Conservation (phyloP, 1,140 invertebrate genomes). For the Schlechtendalia chinensis region DNA sequence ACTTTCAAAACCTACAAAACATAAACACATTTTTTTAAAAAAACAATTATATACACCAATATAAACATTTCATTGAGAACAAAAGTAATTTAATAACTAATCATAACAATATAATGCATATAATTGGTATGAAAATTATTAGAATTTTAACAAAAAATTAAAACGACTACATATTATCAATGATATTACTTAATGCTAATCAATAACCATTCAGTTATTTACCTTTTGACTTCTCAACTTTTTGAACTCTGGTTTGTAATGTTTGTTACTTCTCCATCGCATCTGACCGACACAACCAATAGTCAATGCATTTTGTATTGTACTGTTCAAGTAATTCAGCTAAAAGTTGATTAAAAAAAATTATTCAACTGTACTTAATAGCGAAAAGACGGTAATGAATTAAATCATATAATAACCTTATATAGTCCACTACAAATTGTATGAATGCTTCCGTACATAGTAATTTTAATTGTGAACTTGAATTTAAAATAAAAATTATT, state of each 20-base stretch:
- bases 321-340: not conserved
- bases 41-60: too few relatives aligned
- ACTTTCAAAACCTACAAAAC: slow-evolving; percentile 53
- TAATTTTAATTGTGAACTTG: not conserved
- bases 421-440: not conserved
- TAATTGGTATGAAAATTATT: too few relatives aligned
- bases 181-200: too few relatives aligned
- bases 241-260: slow-evolving; percentile 44
- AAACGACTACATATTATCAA: too few relatives aligned
- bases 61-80: too few relatives aligned
- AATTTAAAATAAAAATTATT: not conserved
- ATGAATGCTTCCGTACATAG: not conserved
- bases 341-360: not conserved
- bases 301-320: not conserved
- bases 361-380: too few relatives aligned
- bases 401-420: slow-evolving; percentile 8
- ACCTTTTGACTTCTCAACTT: slow-evolving; percentile 42
- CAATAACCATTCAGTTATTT: not conserved
- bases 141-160: too few relatives aligned
- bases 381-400: not conserved
- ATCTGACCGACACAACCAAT: slow-evolving; percentile 8
- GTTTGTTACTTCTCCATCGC: slow-evolving; percentile 30
- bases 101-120: not conserved
- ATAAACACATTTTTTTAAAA: not conserved
- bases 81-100: not conserved